Conservation (phyloP, 2,888 invertebrate species). For the Xestoiulus laeticollis region DNA sequence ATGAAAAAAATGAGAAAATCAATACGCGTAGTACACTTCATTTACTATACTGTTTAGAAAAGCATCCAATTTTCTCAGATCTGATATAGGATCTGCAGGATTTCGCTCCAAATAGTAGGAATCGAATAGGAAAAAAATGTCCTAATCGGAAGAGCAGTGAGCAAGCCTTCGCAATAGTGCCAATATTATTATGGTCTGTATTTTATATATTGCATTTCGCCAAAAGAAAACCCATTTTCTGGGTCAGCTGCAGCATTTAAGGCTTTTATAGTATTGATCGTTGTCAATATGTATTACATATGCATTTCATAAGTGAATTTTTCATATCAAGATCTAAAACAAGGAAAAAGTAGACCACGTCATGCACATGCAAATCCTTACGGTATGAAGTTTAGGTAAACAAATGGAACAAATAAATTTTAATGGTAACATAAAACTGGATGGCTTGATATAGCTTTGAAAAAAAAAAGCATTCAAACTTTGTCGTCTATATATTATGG, state of each 20-base stretch:
- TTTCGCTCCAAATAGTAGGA: conserved; percentile 43
- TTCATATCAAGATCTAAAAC: not conserved
- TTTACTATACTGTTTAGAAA: conserved; percentile 49
- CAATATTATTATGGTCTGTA: conserved; percentile 8
- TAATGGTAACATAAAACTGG: not conserved
- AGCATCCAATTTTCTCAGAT: conserved; percentile 50
- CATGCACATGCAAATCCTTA: not conserved
- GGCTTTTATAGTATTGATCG: conserved; percentile 44
- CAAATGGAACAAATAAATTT: conserved; percentile 37
- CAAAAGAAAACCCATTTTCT: conserved; percentile 4
- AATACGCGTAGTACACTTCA: conserved; percentile 44
- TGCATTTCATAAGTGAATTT: conserved; percentile 40
- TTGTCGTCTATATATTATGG: not conserved
- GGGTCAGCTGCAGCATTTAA: conserved; percentile 40
- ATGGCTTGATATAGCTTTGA: not conserved
- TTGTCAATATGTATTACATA: conserved; percentile 35
- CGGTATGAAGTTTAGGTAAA: not conserved
- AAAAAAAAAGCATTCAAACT: not conserved
- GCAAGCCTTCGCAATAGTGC: not conserved
- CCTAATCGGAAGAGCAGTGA: conserved; percentile 27
- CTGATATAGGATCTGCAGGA: conserved; percentile 44
- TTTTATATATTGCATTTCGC: conserved; percentile 41
- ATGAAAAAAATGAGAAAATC: conserved; percentile 36
- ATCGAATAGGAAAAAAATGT: conserved; percentile 47
- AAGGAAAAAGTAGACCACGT: not conserved